These are phyloP conservation scores for Drosophila nebulosa DNA, from an alignment of 1,140 invertebrate species.

Conservation along the genomic window DNA sequence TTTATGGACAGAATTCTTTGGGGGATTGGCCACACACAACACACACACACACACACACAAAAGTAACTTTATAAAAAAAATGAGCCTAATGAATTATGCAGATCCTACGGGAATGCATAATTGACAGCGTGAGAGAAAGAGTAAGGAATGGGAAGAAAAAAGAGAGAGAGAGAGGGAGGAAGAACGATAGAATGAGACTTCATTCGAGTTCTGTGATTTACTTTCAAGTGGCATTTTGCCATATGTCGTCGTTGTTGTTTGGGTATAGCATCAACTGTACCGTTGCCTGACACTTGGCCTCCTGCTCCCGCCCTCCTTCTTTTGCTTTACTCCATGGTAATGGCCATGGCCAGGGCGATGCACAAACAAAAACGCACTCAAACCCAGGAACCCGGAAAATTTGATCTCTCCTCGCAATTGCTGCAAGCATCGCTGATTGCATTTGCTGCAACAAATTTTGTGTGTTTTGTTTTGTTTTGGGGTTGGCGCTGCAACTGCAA, in stretches of 20 bases:
- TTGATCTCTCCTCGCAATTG: neutral
- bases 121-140: neutral
- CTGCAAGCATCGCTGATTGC: constrained; percentile 41
- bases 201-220: constrained; percentile 31
- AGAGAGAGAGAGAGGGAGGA: neutral
- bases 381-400: constrained; percentile 3
- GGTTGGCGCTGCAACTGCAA: constrained; percentile 13
- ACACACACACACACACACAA: neutral
- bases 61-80: constrained; percentile 18
- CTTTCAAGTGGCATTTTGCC: constrained; percentile 29
- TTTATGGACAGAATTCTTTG: constrained; percentile 56
- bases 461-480: constrained; percentile 36
- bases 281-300: constrained; percentile 44
- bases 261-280: constrained; percentile 32
- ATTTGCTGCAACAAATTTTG: constrained; percentile 41
- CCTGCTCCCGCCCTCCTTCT: neutral
- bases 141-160: too few species aligned
- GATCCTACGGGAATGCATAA: constrained; percentile 3
- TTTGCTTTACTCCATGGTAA: too few species aligned
- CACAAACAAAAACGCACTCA: constrained; percentile 28
- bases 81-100: constrained; percentile 58
- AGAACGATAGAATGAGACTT: neutral
- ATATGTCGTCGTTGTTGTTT: constrained; percentile 21
- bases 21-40: constrained; percentile 30
- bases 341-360: neutral